Conservation (phyloP, 2,888 invertebrate genomes). For the Capitulum mitella region DNA sequence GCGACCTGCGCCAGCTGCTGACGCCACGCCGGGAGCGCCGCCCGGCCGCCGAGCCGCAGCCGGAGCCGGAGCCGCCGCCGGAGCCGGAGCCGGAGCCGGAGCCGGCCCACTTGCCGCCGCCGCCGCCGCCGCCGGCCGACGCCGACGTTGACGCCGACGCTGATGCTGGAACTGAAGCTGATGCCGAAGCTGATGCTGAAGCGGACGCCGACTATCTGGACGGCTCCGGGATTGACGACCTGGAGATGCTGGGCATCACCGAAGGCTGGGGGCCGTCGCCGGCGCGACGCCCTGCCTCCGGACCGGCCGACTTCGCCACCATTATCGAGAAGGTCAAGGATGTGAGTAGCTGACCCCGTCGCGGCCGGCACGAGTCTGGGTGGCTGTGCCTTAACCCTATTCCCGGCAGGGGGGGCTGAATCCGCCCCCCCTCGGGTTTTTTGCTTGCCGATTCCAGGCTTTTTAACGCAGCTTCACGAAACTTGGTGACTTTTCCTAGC, state of each 20-base stretch:
- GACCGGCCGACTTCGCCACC: slow-evolving; percentile 64
- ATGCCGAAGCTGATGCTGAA: no score
- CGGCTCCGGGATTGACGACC: not conserved
- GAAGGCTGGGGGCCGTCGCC: slow-evolving; percentile 20
- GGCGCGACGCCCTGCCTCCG: not conserved
- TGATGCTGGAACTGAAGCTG: not conserved
- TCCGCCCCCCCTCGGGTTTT: no score
- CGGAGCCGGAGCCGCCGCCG: not conserved
- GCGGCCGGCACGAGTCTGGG: no score
- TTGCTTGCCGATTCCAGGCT: no score
- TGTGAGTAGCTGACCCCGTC: slow-evolving; percentile 54
- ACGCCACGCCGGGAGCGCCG: not conserved
- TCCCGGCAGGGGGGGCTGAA: no score
- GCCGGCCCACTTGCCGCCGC: no score
- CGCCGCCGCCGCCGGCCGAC: slow-evolving; percentile 29
- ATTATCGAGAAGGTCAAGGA: slow-evolving; percentile 91
- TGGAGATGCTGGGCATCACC: slow-evolving; percentile 26
- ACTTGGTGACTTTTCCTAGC: no score
- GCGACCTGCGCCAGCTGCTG: slow-evolving; percentile 24
- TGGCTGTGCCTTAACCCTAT: no score
- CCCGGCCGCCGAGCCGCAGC: slow-evolving; percentile 30
- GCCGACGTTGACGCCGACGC: not conserved
- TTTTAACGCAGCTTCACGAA: no score
- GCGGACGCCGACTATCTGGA: not conserved
- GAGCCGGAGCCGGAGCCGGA: not conserved